These are phyloP conservation scores for Neosilurus hyrtlii DNA, from an alignment of 2,797 vertebrate species.

Conservation along the genomic window DNA sequence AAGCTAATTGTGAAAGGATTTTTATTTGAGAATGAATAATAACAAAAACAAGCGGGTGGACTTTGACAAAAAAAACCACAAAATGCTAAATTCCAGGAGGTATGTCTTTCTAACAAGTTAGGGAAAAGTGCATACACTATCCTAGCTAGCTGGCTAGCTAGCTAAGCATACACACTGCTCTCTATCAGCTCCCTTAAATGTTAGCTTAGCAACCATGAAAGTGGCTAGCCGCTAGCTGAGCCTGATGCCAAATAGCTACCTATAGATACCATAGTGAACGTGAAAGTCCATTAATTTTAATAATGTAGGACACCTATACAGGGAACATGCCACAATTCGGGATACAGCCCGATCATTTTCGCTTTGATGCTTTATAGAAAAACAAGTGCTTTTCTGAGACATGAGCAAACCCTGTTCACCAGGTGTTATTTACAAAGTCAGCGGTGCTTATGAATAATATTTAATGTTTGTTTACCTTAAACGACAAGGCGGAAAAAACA, in stretches of 20 bases:
- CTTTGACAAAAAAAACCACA: neutral
- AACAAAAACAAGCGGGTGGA: neutral
- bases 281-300: neutral
- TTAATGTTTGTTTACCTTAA: conserved; percentile 19
- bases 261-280: neutral
- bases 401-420: neutral
- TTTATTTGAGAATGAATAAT: neutral
- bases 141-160: neutral
- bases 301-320: neutral
- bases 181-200: conserved; percentile 15
- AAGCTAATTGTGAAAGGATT: neutral
- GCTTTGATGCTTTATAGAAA: neutral
- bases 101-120: neutral
- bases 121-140: neutral
- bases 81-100: neutral
- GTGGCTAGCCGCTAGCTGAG: conserved; percentile 4
- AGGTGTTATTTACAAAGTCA: neutral
- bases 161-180: neutral
- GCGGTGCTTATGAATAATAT: neutral
- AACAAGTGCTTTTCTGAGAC: neutral
- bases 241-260: neutral
- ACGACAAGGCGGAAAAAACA: conserved; percentile 22
- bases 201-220: conserved; percentile 9
- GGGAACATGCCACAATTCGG: neutral
- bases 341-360: neutral